These are phyloP conservation scores for Tetraneura akinire DNA, from an alignment of 1,140 invertebrate species.

Conservation along the genomic window DNA sequence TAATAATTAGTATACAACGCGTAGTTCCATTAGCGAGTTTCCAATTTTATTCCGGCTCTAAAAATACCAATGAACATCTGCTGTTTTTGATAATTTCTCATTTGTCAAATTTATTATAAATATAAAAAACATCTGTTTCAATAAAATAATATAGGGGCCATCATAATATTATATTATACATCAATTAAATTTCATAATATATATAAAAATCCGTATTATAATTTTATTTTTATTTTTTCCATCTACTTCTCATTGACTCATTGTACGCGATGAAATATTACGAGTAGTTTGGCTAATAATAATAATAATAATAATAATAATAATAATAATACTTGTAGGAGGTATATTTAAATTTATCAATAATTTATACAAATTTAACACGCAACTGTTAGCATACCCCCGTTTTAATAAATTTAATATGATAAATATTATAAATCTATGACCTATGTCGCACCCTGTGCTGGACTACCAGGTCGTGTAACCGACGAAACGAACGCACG, in stretches of 20 bases:
- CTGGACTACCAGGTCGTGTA: neutral
- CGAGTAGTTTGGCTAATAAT: neutral
- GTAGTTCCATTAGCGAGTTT: slow-evolving; percentile 17
- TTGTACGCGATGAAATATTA: no score
- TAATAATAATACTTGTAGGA: neutral
- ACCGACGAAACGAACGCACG: neutral
- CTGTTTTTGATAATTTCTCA: slow-evolving; percentile 48
- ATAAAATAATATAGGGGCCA: slow-evolving; percentile 30
- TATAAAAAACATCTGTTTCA: slow-evolving; percentile 48
- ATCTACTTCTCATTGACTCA: no score
- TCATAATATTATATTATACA: slow-evolving; percentile 14
- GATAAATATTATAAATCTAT: no score
- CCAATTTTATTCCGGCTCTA: slow-evolving; percentile 37
- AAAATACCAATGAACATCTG: slow-evolving; percentile 49
- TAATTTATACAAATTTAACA: slow-evolving; percentile 11
- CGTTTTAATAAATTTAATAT: no score
- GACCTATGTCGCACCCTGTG: slow-evolving; percentile 15
- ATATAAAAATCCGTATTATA: neutral
- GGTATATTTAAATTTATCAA: slow-evolving; percentile 1
- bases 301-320: slow-evolving; percentile 13
- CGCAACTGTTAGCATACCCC: no score
- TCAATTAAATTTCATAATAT: slow-evolving; percentile 42
- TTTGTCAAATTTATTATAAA: slow-evolving; percentile 50
- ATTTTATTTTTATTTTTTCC: no score
- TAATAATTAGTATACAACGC: slow-evolving; percentile 36